A percentile compares a stretch with the other conserved stretches of the same genome.
Conservation (phyloP, 2,113 vertebrate species). For the Himantopus leucocephalus region DNA sequence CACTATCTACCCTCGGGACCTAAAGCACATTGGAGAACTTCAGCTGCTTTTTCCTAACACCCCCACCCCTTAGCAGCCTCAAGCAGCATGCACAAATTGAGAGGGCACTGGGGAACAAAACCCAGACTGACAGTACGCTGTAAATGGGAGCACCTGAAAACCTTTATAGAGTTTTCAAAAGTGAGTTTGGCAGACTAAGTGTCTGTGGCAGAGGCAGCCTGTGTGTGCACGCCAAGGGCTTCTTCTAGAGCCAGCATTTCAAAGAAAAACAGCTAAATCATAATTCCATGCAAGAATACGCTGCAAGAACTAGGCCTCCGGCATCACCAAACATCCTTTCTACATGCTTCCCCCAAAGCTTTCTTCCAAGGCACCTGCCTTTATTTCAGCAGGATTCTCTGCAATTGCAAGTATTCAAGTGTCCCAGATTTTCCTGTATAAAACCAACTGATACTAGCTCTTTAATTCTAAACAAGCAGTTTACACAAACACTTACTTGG, state of each 20-base stretch:
- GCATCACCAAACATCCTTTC: neutral
- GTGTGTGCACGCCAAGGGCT: neutral
- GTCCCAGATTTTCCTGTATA: neutral
- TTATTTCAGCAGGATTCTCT: too few relatives aligned
- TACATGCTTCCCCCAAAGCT: neutral
- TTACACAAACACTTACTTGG: neutral
- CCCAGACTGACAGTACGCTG: neutral
- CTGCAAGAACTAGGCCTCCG: neutral
- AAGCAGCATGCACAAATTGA: neutral
- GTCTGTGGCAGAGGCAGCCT: neutral
- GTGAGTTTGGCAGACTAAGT: neutral
- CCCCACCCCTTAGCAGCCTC: neutral
- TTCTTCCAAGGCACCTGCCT: neutral
- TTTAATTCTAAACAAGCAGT: neutral
- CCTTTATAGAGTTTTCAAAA: neutral
- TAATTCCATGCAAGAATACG: neutral
- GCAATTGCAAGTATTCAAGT: neutral
- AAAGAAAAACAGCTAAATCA: neutral
- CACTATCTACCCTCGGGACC: neutral
- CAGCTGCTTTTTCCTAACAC: neutral
- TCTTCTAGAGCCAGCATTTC: neutral
- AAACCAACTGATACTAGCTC: neutral
- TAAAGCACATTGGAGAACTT: neutral
- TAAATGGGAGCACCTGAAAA: neutral
- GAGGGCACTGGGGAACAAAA: neutral